Evolutionary conservation across 2,888 invertebrate genomes (phyloP), one percentile per base, ranked within the genome.

Genomic region (Lypha dubia): DNA sequence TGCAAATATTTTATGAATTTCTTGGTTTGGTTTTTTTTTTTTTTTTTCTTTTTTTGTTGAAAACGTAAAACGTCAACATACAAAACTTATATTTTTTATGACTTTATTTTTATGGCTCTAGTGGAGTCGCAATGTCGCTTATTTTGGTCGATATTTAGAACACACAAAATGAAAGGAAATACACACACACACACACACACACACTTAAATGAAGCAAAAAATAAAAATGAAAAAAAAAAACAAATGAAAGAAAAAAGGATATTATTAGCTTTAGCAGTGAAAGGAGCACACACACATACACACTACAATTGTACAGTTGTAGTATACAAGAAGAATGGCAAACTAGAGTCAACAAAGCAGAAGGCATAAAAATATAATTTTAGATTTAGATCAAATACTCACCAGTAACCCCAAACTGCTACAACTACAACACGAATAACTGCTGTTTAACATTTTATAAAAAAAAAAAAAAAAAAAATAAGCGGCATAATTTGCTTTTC

Each of bases 41-140:
- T 22, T 35, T 5, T 49, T 51, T 63, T 56, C 32, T 53, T 20
- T 22, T 24, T 56, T 75, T 22, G 8, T 67, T n/a, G 51, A 51
- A 53, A 83, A 79, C 73, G 60, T 75, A 74, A 74, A 84, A 84
- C 73, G 80, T 83, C 77, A 71, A 80, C 80, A 73, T 46, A 81
- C 74, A 81, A 77, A 81, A 70, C 63, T 81, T 44, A 44, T 76
- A 71, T 71, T 79, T 77, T 81, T 84, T 84, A 84, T 81, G 81
- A 77, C 73, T 84, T 74, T 81, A 81, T 90, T 90, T 90, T 90
- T 90, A 90, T 90, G 89, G 85, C 87, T 88, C 81, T 73, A 84
- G 81, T 87, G 90, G 89, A 90, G 90, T 89, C 90, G 86, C 88
- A 88, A 88, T 89, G 90, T 90, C 90, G 90, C 88, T 83, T 60